Evolutionary conservation across 2,113 vertebrate species (phyloP).

Genomic region (Anser cygnoides): DNA sequence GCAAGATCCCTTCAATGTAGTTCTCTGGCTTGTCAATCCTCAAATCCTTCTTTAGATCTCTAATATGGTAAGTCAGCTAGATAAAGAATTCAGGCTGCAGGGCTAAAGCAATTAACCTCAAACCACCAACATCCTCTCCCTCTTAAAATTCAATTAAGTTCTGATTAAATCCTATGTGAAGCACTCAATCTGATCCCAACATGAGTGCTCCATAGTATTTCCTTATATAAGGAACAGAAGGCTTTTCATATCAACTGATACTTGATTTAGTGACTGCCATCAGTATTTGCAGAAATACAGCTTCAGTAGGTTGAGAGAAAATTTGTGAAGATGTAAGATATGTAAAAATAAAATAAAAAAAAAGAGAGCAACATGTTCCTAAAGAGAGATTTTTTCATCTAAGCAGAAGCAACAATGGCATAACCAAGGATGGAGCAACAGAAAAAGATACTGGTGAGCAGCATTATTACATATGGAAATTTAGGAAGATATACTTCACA

Average conservation of each 20-base stretch:
- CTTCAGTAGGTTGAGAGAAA: neutral
- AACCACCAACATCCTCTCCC: neutral
- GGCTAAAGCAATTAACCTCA: constrained; percentile 42
- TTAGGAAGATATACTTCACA: neutral
- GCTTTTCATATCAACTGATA: neutral
- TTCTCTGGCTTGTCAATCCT: neutral
- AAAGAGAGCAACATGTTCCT: neutral
- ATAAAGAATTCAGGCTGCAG: constrained; percentile 1
- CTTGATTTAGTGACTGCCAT: neutral
- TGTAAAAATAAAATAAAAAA: neutral
- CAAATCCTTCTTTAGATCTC: constrained; percentile 13
- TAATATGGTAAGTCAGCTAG: neutral
- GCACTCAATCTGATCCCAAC: neutral
- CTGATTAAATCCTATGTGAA: constrained; percentile 7
- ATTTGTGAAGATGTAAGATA: neutral
- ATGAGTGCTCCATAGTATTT: neutral
- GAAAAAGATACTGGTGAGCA: neutral
- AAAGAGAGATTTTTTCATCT: neutral
- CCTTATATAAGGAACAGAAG: neutral
- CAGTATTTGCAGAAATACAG: neutral
- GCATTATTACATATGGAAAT: neutral
- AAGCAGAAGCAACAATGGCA: neutral
- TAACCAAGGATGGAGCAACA: neutral
- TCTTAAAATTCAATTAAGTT: constrained; percentile 24
- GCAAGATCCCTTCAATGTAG: neutral